Conservation (phyloP, 2,113 vertebrate genomes). For the Nicator chloris region DNA sequence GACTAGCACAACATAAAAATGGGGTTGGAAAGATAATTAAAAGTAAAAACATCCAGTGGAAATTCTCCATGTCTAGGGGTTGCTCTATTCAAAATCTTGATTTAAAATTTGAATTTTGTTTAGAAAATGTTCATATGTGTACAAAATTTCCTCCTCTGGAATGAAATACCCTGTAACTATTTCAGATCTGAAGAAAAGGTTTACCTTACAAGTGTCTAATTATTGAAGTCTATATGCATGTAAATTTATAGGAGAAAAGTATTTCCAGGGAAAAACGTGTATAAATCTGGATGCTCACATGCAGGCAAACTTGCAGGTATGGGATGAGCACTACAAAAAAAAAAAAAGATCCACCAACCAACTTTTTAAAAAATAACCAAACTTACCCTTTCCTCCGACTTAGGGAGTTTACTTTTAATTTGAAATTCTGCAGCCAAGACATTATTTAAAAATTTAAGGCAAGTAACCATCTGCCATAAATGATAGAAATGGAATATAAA, state of each 20-base stretch:
- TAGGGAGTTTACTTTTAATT: constrained; percentile 34
- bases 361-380: constrained; percentile 19
- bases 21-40: background rate
- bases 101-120: background rate
- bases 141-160: background rate
- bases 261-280: background rate
- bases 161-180: background rate
- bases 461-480: constrained; percentile 58
- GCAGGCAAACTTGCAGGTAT: background rate
- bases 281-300: background rate
- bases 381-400: constrained; percentile 43
- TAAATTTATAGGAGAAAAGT: background rate
- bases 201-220: background rate
- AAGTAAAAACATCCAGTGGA: background rate
- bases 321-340: background rate
- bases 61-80: background rate
- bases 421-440: constrained; percentile 45
- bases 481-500: constrained; percentile 58
- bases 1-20: background rate
- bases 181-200: background rate
- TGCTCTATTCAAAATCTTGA: background rate
- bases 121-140: background rate
- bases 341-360: background rate
- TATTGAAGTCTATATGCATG: background rate
- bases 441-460: constrained; percentile 50